Base-by-base conservation (phyloP, 2,797 vertebrate genomes). In the Betta splendens region DNA sequence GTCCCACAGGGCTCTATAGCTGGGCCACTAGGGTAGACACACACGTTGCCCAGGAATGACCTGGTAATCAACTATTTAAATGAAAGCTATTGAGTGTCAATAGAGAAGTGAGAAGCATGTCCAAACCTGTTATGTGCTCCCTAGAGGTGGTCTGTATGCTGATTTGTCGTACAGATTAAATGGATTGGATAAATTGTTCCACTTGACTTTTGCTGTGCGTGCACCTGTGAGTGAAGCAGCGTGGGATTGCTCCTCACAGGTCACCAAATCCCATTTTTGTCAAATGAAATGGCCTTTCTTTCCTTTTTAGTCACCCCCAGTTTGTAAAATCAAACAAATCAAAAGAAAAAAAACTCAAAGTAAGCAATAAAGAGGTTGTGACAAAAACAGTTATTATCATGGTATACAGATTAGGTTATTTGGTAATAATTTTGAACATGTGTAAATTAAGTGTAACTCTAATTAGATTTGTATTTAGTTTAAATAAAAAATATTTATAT, bases 41-140 rank as follows among this genome's bases (percentile, higher is more conserved):
- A 97, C 94, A 97, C 94, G 94, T 93, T 93, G 91, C 92, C 92
- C 92, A 92, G 92, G 92, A 93, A 92, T 94, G 94, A 96, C 94
- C 94, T 93, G 92, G 96, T 98, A 97, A 96, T 96, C 95, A 93
- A 92, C 93, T 93, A 92, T 95, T 95, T 96, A 95, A 94, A 94
- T 92, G 90, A 94, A 93, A 93, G 85, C 91, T 88, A 94, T 94
- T 95, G 92, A 94, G 91, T 87, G 84, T 83, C 90, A 92, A 94
- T 90, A 91, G 92, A 89, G 90, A 93, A 93, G 92, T 93, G 89
- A 94, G 92, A 94, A 93, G 91, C 94, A 87, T 96, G 93, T 96
- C 95, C 92, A 96, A 98, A 92, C 86, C 87, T 84, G 93, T 96
- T 95, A 91, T 92, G 92, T 90, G 88, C 91, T 93, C 92, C 92